Percentiles rank a stretch among this genome's conserved stretches.
Evolutionary conservation across 2,797 vertebrate species (phyloP).

Genomic region (Micrastur ruficollis): DNA sequence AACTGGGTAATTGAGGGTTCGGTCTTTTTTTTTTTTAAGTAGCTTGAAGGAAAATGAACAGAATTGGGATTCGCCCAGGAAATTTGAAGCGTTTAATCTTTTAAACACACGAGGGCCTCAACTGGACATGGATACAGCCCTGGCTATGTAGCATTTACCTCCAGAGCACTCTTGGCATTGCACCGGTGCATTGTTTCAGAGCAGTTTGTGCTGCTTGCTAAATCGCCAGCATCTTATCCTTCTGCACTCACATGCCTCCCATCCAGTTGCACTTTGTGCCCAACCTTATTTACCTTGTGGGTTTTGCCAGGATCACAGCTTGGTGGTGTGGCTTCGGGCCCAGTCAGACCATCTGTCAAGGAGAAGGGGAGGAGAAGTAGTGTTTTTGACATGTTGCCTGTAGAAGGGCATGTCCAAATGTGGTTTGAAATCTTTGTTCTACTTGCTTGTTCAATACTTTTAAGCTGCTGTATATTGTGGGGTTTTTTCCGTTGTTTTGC

Average conservation of each 20-base stretch:
- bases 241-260: neutral
- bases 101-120: neutral
- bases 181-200: neutral
- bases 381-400: constrained; percentile 11
- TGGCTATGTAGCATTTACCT: neutral
- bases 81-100: neutral
- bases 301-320: constrained; percentile 64
- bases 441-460: neutral
- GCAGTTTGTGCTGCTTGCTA: neutral
- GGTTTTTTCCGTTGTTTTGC: neutral
- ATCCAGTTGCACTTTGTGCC: constrained; percentile 18
- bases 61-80: neutral
- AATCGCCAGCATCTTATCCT: neutral
- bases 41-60: neutral
- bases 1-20: neutral
- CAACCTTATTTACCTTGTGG: constrained; percentile 47
- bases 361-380: constrained; percentile 14
- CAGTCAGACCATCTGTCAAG: constrained; percentile 44
- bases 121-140: neutral
- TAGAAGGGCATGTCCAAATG: constrained; percentile 18
- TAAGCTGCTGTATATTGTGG: neutral
- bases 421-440: constrained; percentile 6
- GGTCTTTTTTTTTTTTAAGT: neutral
- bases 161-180: neutral
- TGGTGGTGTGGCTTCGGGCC: constrained; percentile 32